Base-by-base conservation (phyloP, 2,797 vertebrate species). In the Enoplosus armatus region DNA sequence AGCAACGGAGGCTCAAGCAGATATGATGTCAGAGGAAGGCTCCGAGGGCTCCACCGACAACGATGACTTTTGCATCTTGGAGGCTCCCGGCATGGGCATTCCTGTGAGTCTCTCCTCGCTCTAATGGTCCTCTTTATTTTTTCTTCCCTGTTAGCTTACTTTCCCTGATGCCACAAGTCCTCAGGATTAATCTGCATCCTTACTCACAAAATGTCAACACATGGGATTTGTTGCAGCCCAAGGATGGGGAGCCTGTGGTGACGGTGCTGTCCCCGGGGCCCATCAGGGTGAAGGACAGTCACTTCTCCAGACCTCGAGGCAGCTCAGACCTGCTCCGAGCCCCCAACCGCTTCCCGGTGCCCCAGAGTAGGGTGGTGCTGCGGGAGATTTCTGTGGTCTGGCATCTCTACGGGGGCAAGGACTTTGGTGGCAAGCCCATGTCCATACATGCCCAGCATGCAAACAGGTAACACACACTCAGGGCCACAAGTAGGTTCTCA, bases 41-140 rank as follows among this genome's bases (percentile, higher is more conserved):
- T 96, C 96, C 0, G 86, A 97, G 85, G 95, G 95, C 53, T 96
- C 96, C 66, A 95, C 96, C 0, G 97, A 98, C 90, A 97, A 97
- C 0, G 97, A 98, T 0, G 97, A 98, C 88, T 98, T 98, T 87
- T 98, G 97, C 80, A 98, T 98, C 88, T 91, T 98, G 37, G 97
- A 98, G 24, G 97, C 97, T 51, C 97, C 97, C 0, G 97, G 97
- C 85, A 96, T 98, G 79, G 97, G 97, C 65, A 97, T 98, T 67
- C 96, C 95, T 76, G 97, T 98, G 80, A 89, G 97, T 80, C 43
- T 31, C 20, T n/a, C 3, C 5, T 45, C 41, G 14, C 16, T 37
- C 58, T 50, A 15, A 2, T 53, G 11, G 5, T 24, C 48, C 24
- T 65, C 6, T 66, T 35, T 15, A 3, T 20, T 69, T 45, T 26